Evolutionary conservation across 2,113 vertebrate genomes (phyloP).

Genomic region (Carettochelys insculpta): DNA sequence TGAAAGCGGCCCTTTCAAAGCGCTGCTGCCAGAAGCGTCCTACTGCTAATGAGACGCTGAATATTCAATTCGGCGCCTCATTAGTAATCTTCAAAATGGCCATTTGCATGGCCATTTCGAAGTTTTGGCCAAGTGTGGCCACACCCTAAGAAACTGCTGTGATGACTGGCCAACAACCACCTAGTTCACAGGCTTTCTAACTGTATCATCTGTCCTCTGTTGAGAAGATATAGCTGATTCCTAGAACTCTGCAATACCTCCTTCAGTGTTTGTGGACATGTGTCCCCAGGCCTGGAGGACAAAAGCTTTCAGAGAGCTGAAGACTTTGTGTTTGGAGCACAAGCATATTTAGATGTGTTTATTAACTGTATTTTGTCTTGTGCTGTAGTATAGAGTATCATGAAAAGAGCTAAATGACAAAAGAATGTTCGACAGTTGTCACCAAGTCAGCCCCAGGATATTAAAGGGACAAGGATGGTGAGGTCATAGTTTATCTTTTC

Average conservation of each 20-base stretch:
- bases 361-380: not conserved
- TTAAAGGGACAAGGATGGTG: not conserved
- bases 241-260: not conserved
- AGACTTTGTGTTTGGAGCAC: not conserved
- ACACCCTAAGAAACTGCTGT: not conserved
- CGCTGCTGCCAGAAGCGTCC: no score
- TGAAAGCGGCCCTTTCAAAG: no score
- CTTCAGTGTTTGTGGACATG: not conserved
- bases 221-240: not conserved
- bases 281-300: not conserved
- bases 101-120: no score
- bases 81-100: no score
- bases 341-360: not conserved
- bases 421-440: not conserved
- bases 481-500: not conserved
- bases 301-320: not conserved
- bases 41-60: no score
- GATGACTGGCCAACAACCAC: not conserved
- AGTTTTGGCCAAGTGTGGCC: not conserved
- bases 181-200: not conserved
- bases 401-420: not conserved
- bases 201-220: not conserved
- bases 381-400: not conserved
- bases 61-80: no score
- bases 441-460: not conserved